phyloP scores from a whole-genome alignment of 2,888 invertebrate species.

The Hirudinaria manillensis region DNA sequence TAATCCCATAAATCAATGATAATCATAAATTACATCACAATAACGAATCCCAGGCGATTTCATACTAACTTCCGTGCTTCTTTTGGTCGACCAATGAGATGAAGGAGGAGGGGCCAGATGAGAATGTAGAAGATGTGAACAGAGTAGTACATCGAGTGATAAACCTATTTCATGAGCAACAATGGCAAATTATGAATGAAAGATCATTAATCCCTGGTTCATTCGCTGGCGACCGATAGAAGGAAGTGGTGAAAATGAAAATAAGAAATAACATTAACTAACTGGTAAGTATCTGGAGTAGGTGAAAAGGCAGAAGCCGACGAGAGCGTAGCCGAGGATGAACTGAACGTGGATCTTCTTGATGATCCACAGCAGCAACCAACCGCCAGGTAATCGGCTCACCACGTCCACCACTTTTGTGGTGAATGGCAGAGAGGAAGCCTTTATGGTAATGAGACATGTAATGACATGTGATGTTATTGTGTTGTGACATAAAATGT shows the following conservation, averaged over 20 bases:
- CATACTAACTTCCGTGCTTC: too few species aligned
- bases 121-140: constrained; percentile 35
- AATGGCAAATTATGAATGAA: too few species aligned
- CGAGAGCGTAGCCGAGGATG: constrained; percentile 47
- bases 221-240: too few species aligned
- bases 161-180: constrained; percentile 34
- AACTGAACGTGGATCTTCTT: constrained; percentile 44
- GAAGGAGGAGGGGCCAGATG: constrained; percentile 29
- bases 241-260: too few species aligned
- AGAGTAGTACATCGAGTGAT: constrained; percentile 34
- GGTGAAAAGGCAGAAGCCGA: constrained; percentile 47
- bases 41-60: too few species aligned
- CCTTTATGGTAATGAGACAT: constrained; percentile 21
- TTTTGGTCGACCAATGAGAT: too few species aligned
- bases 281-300: constrained; percentile 43
- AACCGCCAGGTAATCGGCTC: constrained; percentile 28
- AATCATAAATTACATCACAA: too few species aligned
- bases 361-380: constrained; percentile 41
- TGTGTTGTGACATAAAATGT: too few species aligned
- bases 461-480: not conserved
- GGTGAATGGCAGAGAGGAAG: constrained; percentile 23
- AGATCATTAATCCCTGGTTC: too few species aligned
- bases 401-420: not conserved
- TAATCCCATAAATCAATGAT: too few species aligned
- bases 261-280: constrained; percentile 33